Evolutionary conservation across 2,113 vertebrate species (phyloP), one percentile per base, ranked within the genome.

Genomic region (Erinaceus europaeus): DNA sequence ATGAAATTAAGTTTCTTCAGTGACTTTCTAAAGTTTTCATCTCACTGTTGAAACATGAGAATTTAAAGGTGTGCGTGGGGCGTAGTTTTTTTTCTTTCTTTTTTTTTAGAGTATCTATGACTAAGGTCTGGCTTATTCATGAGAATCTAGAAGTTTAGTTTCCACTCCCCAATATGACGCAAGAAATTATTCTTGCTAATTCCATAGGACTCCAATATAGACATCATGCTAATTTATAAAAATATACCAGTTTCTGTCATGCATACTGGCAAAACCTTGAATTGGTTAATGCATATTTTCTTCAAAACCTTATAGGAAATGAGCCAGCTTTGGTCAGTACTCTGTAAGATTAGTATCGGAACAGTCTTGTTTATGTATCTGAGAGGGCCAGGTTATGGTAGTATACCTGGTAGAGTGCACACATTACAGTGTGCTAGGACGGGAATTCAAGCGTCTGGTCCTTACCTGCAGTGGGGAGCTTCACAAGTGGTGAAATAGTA

Each of bases 201-300:
- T 64, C 89, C 55, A 42, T 1, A 73, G 46, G 48, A 78, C 61
- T 81, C 34, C 44, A 65, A 9, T 77, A 14, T 59, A 53, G 64
- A 84, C 36, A 29, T 15, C 59, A 52, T 52, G 20, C 20, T 17
- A 52, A 52, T 52, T 12, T 52, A 52, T 52, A 52, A 17, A 52
- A 52, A 34, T 59, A 20, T 67, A 32, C 72, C 73, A 57, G 29
- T 93, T 81, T 81, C 32, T 69, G 0, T 32, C 14, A 5, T 86
- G 77, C 44, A 9, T 79, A 61, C 44, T 83, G 44, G 88, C 23
- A 79, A 78, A 89, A 89, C 44, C 15, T 57, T 83, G 68, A 40
- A 48, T 71, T 79, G 48, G 29, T 42, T 50, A 72, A 11, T 90
- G 17, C 6, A 0, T 34, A 53, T 36, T 86, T 65, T 72, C 29